Evolutionary conservation across 2,797 vertebrate species (phyloP), one percentile per base, ranked within the genome.

Genomic region (Coluber constrictor): DNA sequence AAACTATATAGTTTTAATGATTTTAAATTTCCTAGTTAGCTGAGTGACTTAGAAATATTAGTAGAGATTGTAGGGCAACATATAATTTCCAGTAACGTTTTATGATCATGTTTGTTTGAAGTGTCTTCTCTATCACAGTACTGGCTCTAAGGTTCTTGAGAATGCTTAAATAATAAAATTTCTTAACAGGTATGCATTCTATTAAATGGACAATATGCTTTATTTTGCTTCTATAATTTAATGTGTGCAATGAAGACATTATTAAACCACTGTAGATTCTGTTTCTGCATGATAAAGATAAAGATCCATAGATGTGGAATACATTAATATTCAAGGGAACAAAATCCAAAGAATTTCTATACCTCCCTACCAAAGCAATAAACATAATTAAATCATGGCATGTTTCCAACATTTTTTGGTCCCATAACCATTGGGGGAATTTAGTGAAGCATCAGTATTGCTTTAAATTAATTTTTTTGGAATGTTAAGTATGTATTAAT

Each of bases 401-500:
- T 95, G 23, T 51, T 83, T 37, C 23, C 93, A 87, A 93, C 3
- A 89, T 96, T 96, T 94, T 96, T 95, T 90, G 92, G 94, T 96
- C 92, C 93, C 95, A 90, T 91, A 96, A 92, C 90, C 96, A 51
- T 93, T 95, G 95, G 59, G 79, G 95, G 83, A 93, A 96, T 95
- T 95, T 94, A 94, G 57, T 95, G 95, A 96, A 96, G 94, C 92
- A 74, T 66, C 66, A 96, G 61, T 93, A 93, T 51, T 88, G 92
- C 94, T 94, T 96, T 97, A 96, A 94, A 61, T 93, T 97, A 96
- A 2, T 0, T 95, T 97, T 96, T 92, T 93, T 95, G 95, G 96
- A 97, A 96, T 96, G 94, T 95, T 94, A 93, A 95, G 95, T 95
- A 86, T 90, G 29, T 95, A 94, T 95, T 97, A 97, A 97, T 97